Evolutionary conservation across 2,797 vertebrate species (phyloP).

Genomic region (Melanogrammus aeglefinus): DNA sequence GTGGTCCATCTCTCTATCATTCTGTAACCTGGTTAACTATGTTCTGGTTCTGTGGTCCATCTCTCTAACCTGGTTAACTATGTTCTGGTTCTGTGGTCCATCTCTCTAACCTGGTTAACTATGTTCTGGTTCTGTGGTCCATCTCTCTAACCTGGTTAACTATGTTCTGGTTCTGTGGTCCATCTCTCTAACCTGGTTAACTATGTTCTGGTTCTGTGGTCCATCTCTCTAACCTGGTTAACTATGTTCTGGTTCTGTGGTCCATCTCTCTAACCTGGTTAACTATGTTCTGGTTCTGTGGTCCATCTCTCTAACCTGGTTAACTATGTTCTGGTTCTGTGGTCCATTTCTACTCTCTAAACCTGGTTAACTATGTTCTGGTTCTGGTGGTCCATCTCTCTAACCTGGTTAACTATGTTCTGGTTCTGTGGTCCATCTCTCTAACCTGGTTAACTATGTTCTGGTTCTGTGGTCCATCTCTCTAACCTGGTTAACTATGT

Average conservation of each 20-base stretch:
- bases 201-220: not conserved
- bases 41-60: not conserved
- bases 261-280: not conserved
- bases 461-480: no score
- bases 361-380: not conserved
- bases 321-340: not conserved
- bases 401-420: not conserved
- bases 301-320: not conserved
- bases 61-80: not conserved
- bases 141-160: not conserved
- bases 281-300: not conserved
- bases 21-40: not conserved
- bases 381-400: not conserved
- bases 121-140: not conserved
- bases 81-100: not conserved
- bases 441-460: not conserved
- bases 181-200: not conserved
- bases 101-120: not conserved
- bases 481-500: not conserved
- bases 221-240: not conserved
- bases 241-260: not conserved
- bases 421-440: no score
- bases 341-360: conserved; percentile 1
- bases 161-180: not conserved
- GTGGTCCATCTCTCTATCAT: not conserved